Evolutionary conservation across 2,797 vertebrate species (phyloP).

Genomic region (Salmo trutta): DNA sequence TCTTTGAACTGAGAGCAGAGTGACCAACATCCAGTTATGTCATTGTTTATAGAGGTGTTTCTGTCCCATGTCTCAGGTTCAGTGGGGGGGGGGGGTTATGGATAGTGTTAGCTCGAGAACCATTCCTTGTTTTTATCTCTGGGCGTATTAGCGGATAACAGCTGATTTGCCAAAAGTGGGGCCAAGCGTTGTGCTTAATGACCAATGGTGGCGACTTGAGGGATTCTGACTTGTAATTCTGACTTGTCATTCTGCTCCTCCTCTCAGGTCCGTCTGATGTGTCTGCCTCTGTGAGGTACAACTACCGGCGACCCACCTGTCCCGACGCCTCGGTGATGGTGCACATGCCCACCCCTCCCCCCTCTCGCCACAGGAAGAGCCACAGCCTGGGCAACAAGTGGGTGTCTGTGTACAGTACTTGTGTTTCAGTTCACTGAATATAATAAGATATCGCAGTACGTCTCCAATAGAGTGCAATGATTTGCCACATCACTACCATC

Average conservation of each 20-base stretch:
- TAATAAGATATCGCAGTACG: no score
- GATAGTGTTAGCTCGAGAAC: no score
- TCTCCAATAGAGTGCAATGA: not conserved
- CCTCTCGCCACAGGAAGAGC: conserved; percentile 94
- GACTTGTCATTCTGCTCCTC: not conserved
- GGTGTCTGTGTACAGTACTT: conserved; percentile 53
- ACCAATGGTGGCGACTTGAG: no score
- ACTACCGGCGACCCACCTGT: conserved; percentile 86
- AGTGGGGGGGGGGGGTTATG: no score
- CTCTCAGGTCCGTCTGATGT: conserved; percentile 83
- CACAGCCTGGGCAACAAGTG: conserved; percentile 97
- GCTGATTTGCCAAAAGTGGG: no score
- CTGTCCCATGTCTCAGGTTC: no score
- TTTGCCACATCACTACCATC: not conserved
- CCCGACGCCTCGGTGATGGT: conserved; percentile 89
- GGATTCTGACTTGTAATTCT: not conserved
- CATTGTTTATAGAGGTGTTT: no score
- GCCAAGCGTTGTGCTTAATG: not conserved
- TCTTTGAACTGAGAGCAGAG: not conserved
- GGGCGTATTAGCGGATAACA: no score
- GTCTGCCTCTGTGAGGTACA: conserved; percentile 80
- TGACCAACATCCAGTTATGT: no score
- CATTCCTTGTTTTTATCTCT: no score
- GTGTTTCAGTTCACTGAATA: not conserved
- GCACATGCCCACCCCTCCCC: conserved; percentile 85